Evolutionary conservation across 2,113 vertebrate species (phyloP).

Genomic region (Halichoerus grypus): DNA sequence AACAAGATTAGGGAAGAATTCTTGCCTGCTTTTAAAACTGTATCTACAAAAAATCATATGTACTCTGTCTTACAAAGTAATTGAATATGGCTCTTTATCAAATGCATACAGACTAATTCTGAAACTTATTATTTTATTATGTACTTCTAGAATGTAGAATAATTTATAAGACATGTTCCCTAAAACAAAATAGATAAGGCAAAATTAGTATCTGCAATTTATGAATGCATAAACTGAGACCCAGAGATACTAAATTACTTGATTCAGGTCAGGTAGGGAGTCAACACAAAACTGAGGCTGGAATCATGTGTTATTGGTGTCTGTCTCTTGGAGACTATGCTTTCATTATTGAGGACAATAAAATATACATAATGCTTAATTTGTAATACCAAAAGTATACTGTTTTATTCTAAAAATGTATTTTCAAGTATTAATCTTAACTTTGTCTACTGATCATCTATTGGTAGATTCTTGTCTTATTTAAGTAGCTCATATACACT

Average conservation of each 20-base stretch:
- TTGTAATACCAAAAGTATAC: conserved; percentile 15
- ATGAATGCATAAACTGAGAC: conserved; percentile 2
- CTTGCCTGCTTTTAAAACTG: background rate
- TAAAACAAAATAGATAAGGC: conserved; percentile 30
- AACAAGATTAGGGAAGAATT: background rate
- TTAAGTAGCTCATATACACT: background rate
- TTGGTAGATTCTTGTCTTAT: background rate
- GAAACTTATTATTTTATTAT: conserved; percentile 3
- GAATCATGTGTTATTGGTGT: background rate
- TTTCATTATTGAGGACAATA: background rate
- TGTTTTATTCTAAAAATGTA: background rate
- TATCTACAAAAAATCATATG: background rate
- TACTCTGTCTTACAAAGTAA: background rate
- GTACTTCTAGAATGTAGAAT: conserved; percentile 34
- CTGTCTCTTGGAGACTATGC: conserved; percentile 44
- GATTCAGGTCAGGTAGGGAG: background rate
- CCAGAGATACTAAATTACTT: background rate
- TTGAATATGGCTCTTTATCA: conserved; percentile 31
- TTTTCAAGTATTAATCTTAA: conserved; percentile 28
- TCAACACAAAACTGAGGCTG: conserved; percentile 28
- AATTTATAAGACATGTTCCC: background rate
- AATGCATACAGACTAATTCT: background rate
- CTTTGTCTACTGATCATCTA: conserved; percentile 13
- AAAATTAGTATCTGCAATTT: background rate
- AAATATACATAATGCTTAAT: background rate